A percentile compares a stretch with the other conserved stretches of the same genome.
Conservation (phyloP, 2,113 vertebrate genomes). For the Nymphicus hollandicus region DNA sequence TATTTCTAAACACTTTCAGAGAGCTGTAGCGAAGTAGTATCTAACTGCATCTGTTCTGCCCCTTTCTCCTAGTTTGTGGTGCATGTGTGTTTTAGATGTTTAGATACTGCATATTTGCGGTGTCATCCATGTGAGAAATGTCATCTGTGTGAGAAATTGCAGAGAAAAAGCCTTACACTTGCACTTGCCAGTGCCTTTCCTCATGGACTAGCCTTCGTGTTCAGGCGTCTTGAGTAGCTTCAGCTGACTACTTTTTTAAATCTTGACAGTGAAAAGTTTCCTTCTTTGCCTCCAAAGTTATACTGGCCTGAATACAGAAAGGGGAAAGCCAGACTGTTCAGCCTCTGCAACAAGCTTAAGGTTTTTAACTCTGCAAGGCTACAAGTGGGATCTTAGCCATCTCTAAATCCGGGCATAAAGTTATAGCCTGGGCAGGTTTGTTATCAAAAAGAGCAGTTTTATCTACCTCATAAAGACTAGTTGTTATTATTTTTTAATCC, state of each 20-base stretch:
- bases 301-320: not conserved
- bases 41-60: not conserved
- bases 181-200: not conserved
- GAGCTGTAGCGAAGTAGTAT: not conserved
- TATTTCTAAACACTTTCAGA: not conserved
- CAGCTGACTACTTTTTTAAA: not conserved
- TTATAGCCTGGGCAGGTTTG: not conserved
- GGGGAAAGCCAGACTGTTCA: not conserved
- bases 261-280: not conserved
- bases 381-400: not conserved
- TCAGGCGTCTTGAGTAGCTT: not conserved
- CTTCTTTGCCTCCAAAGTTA: not conserved
- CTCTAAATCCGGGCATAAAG: not conserved
- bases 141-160: not conserved
- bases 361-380: not conserved
- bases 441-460: not conserved
- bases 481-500: not conserved
- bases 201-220: fast-evolving
- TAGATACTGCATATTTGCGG: not conserved
- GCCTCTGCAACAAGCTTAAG: not conserved
- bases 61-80: not conserved
- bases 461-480: not conserved
- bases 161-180: not conserved
- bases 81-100: not conserved
- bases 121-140: not conserved